phyloP scores from a whole-genome alignment of 2,888 invertebrate genomes.

The Protonemura montana region DNA sequence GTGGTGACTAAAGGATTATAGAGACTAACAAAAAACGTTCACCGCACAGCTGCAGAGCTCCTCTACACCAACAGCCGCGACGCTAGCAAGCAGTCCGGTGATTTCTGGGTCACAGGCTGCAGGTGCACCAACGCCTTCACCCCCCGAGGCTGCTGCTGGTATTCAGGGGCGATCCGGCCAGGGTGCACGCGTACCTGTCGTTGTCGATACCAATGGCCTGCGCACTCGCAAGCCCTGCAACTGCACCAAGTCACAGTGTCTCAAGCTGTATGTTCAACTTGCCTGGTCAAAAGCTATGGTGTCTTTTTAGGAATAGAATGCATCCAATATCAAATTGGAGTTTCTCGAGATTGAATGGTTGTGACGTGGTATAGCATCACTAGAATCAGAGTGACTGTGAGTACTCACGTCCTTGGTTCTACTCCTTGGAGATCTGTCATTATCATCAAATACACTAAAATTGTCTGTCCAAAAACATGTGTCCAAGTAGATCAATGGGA shows the following conservation, averaged over 20 bases:
- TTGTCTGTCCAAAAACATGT: no score
- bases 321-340: no score
- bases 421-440: no score
- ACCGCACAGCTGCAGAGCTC: conserved; percentile 55
- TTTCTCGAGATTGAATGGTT: no score
- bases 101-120: background rate
- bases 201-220: conserved; percentile 63
- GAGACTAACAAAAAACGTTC: background rate
- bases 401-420: no score
- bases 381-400: no score
- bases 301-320: no score
- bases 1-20: no score
- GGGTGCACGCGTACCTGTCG: background rate
- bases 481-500: no score
- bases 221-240: conserved; percentile 94
- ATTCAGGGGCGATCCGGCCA: no score
- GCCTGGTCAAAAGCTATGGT: conserved; percentile 2
- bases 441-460: no score
- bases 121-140: background rate
- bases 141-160: background rate
- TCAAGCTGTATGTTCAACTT: conserved; percentile 78
- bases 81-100: conserved; percentile 15
- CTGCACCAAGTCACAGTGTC: conserved; percentile 97
- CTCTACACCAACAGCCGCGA: background rate
- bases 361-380: no score